A percentile compares a stretch with the other conserved stretches of the same genome.
phyloP scores from a whole-genome alignment of 2,113 vertebrate genomes.

The Psittacus erithacus region DNA sequence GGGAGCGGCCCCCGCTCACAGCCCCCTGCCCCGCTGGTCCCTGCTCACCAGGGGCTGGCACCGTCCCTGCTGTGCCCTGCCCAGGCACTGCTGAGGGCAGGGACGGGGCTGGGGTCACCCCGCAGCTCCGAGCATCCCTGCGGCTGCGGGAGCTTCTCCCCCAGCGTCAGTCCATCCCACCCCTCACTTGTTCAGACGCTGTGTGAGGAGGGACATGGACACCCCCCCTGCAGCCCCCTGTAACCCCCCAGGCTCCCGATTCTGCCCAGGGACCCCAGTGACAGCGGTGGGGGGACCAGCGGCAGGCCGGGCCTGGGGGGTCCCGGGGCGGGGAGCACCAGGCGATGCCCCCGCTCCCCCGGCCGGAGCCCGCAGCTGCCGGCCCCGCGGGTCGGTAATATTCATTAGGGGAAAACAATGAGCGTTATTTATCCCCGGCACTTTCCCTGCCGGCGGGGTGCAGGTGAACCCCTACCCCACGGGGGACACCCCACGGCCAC shows the following conservation, averaged over 20 bases:
- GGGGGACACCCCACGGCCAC: not conserved
- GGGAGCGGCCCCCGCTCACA: not conserved
- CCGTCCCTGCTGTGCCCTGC: not conserved
- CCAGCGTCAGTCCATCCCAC: not conserved
- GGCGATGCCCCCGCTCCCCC: not conserved
- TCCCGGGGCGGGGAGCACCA: not conserved
- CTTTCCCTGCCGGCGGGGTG: not conserved
- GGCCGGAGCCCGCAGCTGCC: conserved; percentile 48
- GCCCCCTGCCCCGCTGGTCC: not conserved
- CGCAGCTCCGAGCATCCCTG: not conserved
- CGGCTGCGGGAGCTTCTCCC: not conserved
- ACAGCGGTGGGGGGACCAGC: not conserved
- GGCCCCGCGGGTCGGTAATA: conserved; percentile 30
- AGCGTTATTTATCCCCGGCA: conserved; percentile 20
- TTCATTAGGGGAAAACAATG: conserved; percentile 62
- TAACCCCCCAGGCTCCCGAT: not conserved
- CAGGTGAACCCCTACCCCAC: conserved; percentile 4
- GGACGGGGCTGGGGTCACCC: not conserved
- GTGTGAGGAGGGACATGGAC: not conserved
- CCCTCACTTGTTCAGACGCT: fast-evolving
- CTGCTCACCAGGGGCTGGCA: not conserved
- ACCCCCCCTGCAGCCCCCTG: fast-evolving
- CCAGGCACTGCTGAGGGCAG: not conserved
- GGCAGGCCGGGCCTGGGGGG: not conserved
- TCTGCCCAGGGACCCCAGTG: not conserved